Base-by-base conservation (phyloP, 2,113 vertebrate species). In the Syngnathoides biaculeatus region DNA sequence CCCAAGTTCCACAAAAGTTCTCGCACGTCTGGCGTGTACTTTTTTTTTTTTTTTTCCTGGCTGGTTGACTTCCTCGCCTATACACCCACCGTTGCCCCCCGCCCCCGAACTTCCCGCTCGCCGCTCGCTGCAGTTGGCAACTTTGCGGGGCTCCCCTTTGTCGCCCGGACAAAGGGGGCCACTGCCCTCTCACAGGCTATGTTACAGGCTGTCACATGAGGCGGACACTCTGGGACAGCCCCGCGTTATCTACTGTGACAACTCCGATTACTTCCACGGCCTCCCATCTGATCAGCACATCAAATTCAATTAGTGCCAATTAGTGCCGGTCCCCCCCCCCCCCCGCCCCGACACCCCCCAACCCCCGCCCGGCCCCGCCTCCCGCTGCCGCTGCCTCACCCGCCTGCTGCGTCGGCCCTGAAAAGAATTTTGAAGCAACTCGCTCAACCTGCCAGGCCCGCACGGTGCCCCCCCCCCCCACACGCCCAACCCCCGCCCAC, bases 291-390 rank as follows among this genome's bases (percentile, higher is more conserved):
- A 90, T 89, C 91, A 82, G 87, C 88, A 92, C 87, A 89, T 92
- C 91, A 89, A 91, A 86, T 88, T 92, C 90, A 93, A 92, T 92
- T 92, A 92, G 84, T 88, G 81, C 79, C 86, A 90, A 92, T 93
- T 92, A 93, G 91, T 91, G 80, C 87, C 88, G 84, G 80, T 89
- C 82, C 68, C 42, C 67, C 69, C 68, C 65, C 65, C 56, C 5
- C 64, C 26, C n/a, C 27, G 35, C 14, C 35, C 64, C 39, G 52
- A 26, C 74, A 39, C 40, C 47, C 62, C 24, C 65, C 42, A 58
- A 48, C 11, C 30, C n/a, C 53, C 52, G n/a, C n/a, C 75, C 71
- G 64, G 42, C 53, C 68, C 50, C 60, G 62, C 65, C 48, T 67
- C 72, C 53, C 66, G 68, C 68, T 35, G 30, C 30, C n/a, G 63